Evolutionary conservation across 1,140 invertebrate species (phyloP).

Genomic region (Pygmarrhopalites habei): DNA sequence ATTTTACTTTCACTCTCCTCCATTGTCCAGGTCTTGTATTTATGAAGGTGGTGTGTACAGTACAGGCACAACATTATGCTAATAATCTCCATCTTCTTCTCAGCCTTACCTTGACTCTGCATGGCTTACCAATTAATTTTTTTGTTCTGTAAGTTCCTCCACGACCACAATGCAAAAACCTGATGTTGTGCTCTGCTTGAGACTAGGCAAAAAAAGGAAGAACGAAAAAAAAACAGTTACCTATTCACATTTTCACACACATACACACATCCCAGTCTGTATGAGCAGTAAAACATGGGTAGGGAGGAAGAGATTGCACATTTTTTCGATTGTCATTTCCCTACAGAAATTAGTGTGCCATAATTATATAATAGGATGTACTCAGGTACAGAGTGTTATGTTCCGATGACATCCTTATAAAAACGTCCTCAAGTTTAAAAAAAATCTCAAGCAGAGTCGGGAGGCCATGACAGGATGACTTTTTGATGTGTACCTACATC

Average conservation of each 20-base stretch:
- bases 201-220: not conserved
- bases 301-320: not conserved
- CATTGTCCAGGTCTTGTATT: no score
- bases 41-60: no score
- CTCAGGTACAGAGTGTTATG: not conserved
- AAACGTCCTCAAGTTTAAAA: not conserved
- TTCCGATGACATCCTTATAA: not conserved
- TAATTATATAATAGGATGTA: not conserved
- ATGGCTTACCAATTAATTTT: not conserved
- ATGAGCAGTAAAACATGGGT: not conserved
- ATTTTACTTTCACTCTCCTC: no score
- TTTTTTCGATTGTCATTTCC: not conserved
- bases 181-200: no score
- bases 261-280: no score
- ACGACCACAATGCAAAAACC: not conserved
- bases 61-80: no score
- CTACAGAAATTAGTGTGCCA: not conserved
- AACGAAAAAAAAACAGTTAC: not conserved
- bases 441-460: not conserved
- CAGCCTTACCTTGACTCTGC: not conserved
- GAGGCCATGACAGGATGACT: not conserved
- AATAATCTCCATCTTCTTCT: no score
- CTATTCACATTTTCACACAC: no score
- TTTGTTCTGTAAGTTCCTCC: not conserved
- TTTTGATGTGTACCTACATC: no score